Evolutionary conservation across 2,888 invertebrate species (phyloP), one percentile per base, ranked within the genome.

Genomic region (Epinotia bilunana): DNA sequence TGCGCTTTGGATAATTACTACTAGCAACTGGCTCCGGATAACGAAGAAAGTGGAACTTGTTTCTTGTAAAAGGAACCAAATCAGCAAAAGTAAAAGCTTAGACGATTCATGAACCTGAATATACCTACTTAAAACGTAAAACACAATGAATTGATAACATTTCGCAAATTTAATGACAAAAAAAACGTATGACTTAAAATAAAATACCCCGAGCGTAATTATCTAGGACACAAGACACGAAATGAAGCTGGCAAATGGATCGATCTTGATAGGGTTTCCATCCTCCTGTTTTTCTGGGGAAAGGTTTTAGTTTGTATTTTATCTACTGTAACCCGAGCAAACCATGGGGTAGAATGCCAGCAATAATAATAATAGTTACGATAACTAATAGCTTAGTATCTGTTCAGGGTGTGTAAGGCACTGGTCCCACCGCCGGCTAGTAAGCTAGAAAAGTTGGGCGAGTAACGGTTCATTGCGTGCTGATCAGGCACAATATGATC

Each of bases 21-120:
- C 49, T 16, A 46, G 49, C 67, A 57, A 28, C 28, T 67, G 65
- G 55, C 53, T 53, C 65, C 13, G 20, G 65, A 12, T 20, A 63
- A 63, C 20, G 55, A 53, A 67, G 28, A 67, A 53, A 53, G 55
- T 67, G 53, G 55, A 67, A 67, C 65, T 53, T 53, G 65, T 67
- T 67, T 33, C 28, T 55, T 20, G 13, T 68, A 57, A 49, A 68
- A 67, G 0, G 16, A 57, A 20, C 11, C 13, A 39, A 68, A 68
- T 20, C 20, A 18, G 43, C 43, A 18, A 63, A 63, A 46, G 43
- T 43, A 43, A 46, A 63, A 46, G 43, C 43, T 4, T 12, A 2
- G 1, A 12, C 18, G 33, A 16, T n/a, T n/a, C n/a, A 16, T 39
- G 13, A 53, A 13, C 53, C 16, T n/a, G n/a, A 53, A 16, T n/a